phyloP scores from a whole-genome alignment of 1,140 invertebrate species.

The Chionoecetes opilio region DNA sequence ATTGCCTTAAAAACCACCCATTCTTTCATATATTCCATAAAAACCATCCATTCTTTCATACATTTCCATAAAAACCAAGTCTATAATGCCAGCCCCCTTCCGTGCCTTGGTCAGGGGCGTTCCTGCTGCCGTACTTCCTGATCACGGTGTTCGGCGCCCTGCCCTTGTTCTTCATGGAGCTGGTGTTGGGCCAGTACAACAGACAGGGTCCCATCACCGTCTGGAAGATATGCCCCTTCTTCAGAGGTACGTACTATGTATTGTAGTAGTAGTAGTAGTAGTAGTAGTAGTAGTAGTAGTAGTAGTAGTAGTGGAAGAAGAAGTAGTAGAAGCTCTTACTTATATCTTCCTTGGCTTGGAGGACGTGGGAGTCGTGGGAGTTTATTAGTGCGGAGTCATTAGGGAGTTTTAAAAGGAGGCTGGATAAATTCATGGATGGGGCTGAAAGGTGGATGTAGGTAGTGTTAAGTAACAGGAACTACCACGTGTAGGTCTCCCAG shows the following conservation, averaged over 20 bases:
- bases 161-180: slow-evolving; percentile 86
- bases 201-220: slow-evolving; percentile 84
- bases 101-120: slow-evolving; percentile 89
- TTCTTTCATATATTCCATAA: too few relatives aligned
- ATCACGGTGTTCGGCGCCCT: slow-evolving; percentile 86
- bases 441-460: too few relatives aligned
- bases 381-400: not conserved
- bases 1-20: too few relatives aligned
- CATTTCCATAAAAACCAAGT: too few relatives aligned
- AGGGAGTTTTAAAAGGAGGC: too few relatives aligned
- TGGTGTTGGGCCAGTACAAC: slow-evolving; percentile 85
- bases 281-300: too few relatives aligned
- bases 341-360: too few relatives aligned
- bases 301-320: not conserved
- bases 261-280: too few relatives aligned
- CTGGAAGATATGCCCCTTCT: slow-evolving; percentile 84
- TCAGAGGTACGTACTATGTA: slow-evolving; percentile 84
- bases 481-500: too few relatives aligned
- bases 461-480: too few relatives aligned
- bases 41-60: too few relatives aligned
- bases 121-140: slow-evolving; percentile 86
- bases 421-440: too few relatives aligned
- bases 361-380: not conserved
- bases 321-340: not conserved
- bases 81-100: slow-evolving; percentile 95